Percentiles rank a stretch among this genome's conserved stretches.
These are phyloP conservation scores for Orientallactaga bullata DNA, from an alignment of 2,113 vertebrate genomes.

Conservation along the genomic window DNA sequence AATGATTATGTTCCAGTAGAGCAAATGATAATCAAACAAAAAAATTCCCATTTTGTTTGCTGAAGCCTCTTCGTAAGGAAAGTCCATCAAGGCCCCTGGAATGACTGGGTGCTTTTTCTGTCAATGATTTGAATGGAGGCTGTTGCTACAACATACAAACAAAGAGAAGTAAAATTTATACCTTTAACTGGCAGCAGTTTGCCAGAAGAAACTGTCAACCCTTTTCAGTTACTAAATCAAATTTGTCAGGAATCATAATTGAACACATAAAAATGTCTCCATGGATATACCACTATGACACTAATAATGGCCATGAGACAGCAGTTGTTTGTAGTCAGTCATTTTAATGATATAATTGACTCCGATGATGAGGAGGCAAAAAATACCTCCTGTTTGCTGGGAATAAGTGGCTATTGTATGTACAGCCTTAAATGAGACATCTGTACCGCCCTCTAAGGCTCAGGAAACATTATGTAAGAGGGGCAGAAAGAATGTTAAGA, in stretches of 20 bases:
- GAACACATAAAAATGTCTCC: constrained; percentile 1
- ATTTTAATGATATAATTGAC: constrained; percentile 31
- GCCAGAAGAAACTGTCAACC: neutral
- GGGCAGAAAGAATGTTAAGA: too few relatives aligned
- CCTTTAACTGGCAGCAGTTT: neutral
- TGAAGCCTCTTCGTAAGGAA: neutral
- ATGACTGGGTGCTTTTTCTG: neutral
- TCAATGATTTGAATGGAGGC: neutral
- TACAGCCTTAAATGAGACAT: too few relatives aligned
- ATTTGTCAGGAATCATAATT: constrained; percentile 69
- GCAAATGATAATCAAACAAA: neutral
- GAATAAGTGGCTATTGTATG: too few relatives aligned
- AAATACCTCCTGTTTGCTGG: neutral
- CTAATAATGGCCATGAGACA: constrained; percentile 33
- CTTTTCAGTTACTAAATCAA: constrained; percentile 4
- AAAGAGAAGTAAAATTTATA: neutral
- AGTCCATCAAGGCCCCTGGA: neutral
- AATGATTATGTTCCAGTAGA: neutral
- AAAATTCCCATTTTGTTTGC: neutral
- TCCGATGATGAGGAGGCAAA: neutral
- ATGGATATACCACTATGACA: constrained; percentile 34
- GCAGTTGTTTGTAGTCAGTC: constrained; percentile 44
- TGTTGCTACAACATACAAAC: neutral
- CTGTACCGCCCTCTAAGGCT: too few relatives aligned
- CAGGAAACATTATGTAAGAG: too few relatives aligned